Conservation (phyloP, 2,888 invertebrate genomes). For the Trachelus tabidus region DNA sequence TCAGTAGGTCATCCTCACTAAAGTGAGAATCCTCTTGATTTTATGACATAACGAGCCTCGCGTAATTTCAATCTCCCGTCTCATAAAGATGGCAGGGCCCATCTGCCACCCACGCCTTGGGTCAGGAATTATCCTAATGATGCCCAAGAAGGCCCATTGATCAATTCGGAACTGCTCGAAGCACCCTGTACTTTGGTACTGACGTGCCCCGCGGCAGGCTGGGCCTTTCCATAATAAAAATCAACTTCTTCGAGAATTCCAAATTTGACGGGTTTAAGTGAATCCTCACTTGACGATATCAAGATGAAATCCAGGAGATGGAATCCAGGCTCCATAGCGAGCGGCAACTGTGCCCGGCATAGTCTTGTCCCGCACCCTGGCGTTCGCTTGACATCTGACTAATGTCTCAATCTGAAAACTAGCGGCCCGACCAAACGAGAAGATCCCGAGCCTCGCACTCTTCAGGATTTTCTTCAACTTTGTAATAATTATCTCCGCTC, state of each 20-base stretch:
- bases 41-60: slow-evolving; percentile 5
- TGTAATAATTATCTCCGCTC: slow-evolving; percentile 38
- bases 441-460: not conserved
- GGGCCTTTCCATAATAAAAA: too few relatives aligned
- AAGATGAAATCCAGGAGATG: too few relatives aligned
- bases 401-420: slow-evolving; percentile 33
- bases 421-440: slow-evolving; percentile 2
- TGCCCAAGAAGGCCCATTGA: slow-evolving; percentile 22
- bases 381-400: slow-evolving; percentile 20
- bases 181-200: too few relatives aligned
- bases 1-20: slow-evolving; percentile 8
- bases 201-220: too few relatives aligned
- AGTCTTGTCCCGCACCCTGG: too few relatives aligned
- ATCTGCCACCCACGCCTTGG: slow-evolving; percentile 61
- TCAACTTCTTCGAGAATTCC: too few relatives aligned
- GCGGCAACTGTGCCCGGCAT: too few relatives aligned
- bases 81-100: slow-evolving; percentile 24
- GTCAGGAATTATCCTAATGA: slow-evolving; percentile 60
- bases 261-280: too few relatives aligned
- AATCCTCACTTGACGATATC: too few relatives aligned
- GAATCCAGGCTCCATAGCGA: too few relatives aligned
- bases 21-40: slow-evolving; percentile 28
- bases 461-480: slow-evolving; percentile 32
- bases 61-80: slow-evolving; percentile 2
- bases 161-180: too few relatives aligned